Base-by-base conservation (phyloP, 1,140 invertebrate genomes). In the Bombyx mandarina region DNA sequence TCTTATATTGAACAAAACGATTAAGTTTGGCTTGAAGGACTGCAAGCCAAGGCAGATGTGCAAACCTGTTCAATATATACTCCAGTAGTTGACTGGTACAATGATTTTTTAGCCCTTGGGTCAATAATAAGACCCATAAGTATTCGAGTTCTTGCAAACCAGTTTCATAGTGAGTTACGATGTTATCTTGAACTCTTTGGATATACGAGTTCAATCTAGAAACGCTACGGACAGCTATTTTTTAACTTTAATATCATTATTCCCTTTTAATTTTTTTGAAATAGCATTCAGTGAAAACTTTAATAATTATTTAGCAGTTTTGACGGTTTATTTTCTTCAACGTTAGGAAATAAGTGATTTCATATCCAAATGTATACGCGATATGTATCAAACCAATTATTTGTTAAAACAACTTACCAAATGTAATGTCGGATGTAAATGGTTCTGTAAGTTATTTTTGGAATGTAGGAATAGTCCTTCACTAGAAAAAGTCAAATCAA, bases 21-120 rank as follows among this genome's bases (percentile, higher is more conserved):
- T n/a, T 49, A 18, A 18, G 12, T 49, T 18, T 49, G 12, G 48
- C 6, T 9, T 46, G 48, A n/a, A 18, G 9, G 22, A 49, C 12
- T 49, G 2, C 3, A 12, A 49, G 9, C 8, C 3, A 7, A 18
- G 22, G 12, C 8, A 10, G n/a, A 10, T 49, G 22, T 49, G 22
- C 12, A 18, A 22, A 49, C n/a, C 48, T 7, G 22, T 7, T n/a
- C 9, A 5, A 18, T 12, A n/a, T 10, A 18, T 49, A 10, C 48
- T 49, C 7, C 7, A n/a, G 12, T 49, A n/a, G 7, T 18, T 12
- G 22, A 49, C 22, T 10, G 48, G 8, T 22, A 7, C 7, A 49
- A n/a, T 49, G 48, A 18, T 49, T 49, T 49, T 22, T 49, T 49
- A 49, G 48, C 22, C 48, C 48, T 49, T 49, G 10, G 22, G 22